These are phyloP conservation scores for Lepidurus apus DNA, from an alignment of 1,140 invertebrate genomes.

Conservation along the genomic window DNA sequence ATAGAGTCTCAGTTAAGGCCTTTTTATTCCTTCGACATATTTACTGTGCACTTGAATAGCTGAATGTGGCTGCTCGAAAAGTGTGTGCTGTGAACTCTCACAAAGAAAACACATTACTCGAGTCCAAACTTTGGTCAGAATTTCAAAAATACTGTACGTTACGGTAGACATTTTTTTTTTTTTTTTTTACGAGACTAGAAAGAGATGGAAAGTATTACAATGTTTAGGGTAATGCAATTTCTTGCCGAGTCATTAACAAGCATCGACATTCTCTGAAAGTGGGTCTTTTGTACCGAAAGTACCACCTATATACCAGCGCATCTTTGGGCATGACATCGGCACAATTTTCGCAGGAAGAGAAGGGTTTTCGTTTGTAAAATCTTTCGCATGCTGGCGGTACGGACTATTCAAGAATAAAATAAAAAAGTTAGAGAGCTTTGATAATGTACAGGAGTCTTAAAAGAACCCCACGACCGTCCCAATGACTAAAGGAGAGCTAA, in stretches of 20 bases:
- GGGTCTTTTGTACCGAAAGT: background rate
- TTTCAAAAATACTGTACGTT: no score
- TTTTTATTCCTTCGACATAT: background rate
- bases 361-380: background rate
- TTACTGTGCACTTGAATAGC: background rate
- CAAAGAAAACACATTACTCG: no score
- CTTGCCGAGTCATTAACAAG: conserved; percentile 2
- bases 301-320: background rate
- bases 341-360: background rate
- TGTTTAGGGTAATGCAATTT: background rate
- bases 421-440: no score
- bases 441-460: no score
- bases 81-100: background rate
- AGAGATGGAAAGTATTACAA: no score
- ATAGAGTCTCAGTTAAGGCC: background rate
- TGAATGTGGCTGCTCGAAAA: background rate
- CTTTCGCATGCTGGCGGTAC: no score
- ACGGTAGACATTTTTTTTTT: no score
- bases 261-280: background rate
- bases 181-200: no score
- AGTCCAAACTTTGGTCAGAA: no score
- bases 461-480: no score
- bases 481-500: no score
- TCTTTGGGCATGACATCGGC: background rate
- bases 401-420: no score